Conservation (phyloP, 2,888 invertebrate genomes). For the Heliconius ethilla region DNA sequence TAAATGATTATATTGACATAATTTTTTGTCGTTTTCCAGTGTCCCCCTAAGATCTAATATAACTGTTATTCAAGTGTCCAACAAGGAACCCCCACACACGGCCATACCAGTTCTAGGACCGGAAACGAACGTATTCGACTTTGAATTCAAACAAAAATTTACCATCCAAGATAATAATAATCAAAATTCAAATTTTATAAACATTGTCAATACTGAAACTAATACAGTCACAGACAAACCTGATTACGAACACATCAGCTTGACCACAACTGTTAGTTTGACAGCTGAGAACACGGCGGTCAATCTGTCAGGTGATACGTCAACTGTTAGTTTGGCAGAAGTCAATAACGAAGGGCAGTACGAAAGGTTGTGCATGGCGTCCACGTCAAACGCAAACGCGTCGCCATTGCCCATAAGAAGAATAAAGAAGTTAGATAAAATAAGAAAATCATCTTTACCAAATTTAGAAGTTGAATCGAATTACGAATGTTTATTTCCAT, state of each 20-base stretch:
- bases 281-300: conserved; percentile 43
- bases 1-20: no score
- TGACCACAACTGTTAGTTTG: conserved; percentile 70
- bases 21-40: conserved; percentile 49
- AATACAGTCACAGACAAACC: conserved; percentile 63
- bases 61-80: conserved; percentile 84
- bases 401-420: conserved; percentile 60
- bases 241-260: conserved; percentile 72
- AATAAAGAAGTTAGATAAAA: conserved; percentile 58
- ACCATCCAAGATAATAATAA: conserved; percentile 45
- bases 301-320: conserved; percentile 55
- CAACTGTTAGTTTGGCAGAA: conserved; percentile 54
- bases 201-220: conserved; percentile 71
- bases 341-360: conserved; percentile 54
- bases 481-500: conserved; percentile 69
- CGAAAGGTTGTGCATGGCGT: conserved; percentile 70
- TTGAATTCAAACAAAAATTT: conserved; percentile 61
- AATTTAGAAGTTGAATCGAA: conserved; percentile 68
- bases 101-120: conserved; percentile 70
- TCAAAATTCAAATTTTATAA: conserved; percentile 56
- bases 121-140: conserved; percentile 66
- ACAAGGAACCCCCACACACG: conserved; percentile 72
- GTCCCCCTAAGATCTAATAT: conserved; percentile 71
- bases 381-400: conserved; percentile 60
- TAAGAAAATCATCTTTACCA: conserved; percentile 68